Percentiles rank a stretch among this genome's conserved stretches.
phyloP scores from a whole-genome alignment of 2,797 vertebrate genomes.

The Peromyscus aztecus region DNA sequence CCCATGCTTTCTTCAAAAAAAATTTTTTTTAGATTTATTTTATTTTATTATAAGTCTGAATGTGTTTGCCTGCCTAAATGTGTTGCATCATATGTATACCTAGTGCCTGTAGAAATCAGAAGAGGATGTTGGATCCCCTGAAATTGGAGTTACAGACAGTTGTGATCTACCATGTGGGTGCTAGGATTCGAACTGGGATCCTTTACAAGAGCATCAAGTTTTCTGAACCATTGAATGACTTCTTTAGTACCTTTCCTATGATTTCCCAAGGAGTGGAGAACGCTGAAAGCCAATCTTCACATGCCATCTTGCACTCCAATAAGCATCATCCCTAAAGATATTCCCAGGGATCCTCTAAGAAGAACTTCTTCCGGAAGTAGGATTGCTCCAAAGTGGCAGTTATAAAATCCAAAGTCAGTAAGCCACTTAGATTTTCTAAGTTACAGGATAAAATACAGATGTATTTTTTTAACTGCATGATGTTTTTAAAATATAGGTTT shows the following conservation, averaged over 20 bases:
- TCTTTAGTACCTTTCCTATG: not conserved
- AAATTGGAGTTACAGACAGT: not conserved
- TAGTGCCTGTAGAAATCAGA: not conserved
- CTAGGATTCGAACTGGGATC: not conserved
- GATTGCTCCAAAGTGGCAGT: too few relatives aligned
- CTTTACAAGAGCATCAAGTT: not conserved
- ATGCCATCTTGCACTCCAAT: too few relatives aligned
- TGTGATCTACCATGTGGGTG: not conserved
- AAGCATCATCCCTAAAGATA: not conserved
- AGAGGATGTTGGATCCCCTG: not conserved
- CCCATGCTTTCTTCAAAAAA: not conserved
- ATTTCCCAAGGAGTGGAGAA: not conserved
- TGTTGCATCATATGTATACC: not conserved
- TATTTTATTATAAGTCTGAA: not conserved
- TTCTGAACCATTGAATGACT: rapidly evolving
- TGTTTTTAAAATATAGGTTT: not conserved
- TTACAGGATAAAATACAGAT: not conserved
- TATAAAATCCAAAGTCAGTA: not conserved
- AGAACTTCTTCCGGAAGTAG: not conserved
- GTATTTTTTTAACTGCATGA: not conserved
- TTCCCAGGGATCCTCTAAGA: not conserved
- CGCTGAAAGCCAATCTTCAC: not conserved
- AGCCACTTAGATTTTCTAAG: not conserved
- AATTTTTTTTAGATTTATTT: not conserved
- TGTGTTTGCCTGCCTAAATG: not conserved